Evolutionary conservation across 2,888 invertebrate species (phyloP).

Genomic region (Orchesella flavescens): DNA sequence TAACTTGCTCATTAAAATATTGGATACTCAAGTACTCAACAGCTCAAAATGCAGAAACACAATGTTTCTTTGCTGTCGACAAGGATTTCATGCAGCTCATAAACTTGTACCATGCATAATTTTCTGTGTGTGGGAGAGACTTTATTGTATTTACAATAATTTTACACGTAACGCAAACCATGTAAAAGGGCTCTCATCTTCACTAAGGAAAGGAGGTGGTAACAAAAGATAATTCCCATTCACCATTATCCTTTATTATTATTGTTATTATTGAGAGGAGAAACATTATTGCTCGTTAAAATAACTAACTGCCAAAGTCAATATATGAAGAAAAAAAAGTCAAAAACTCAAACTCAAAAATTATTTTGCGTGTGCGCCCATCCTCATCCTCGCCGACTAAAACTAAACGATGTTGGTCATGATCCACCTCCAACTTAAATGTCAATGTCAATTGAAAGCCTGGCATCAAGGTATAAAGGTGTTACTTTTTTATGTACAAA

Average conservation of each 20-base stretch:
- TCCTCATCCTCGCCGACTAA: neutral
- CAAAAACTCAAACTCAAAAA: neutral
- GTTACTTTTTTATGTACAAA: conserved; percentile 20
- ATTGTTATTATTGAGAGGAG: conserved; percentile 11
- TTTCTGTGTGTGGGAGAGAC: conserved; percentile 24
- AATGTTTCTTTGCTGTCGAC: neutral
- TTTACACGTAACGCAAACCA: too few species aligned
- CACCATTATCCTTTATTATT: conserved; percentile 8
- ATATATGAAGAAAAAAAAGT: neutral
- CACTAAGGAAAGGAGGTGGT: neutral
- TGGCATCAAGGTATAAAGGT: conserved; percentile 27
- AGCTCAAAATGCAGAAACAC: neutral
- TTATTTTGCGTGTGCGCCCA: conserved; percentile 14
- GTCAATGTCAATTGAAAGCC: conserved; percentile 47
- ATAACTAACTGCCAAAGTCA: neutral
- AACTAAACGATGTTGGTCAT: too few species aligned
- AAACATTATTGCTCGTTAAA: conserved; percentile 54
- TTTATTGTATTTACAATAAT: neutral
- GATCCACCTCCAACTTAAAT: conserved; percentile 27
- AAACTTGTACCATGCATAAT: neutral
- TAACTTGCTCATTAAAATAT: conserved; percentile 10
- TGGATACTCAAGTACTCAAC: neutral
- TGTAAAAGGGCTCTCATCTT: too few species aligned
- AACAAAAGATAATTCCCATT: neutral
- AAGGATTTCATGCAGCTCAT: neutral